These are phyloP conservation scores for Eucidaris tribuloides DNA, from an alignment of 35 echinoderm and acorn worm species.

Conservation along the genomic window DNA sequence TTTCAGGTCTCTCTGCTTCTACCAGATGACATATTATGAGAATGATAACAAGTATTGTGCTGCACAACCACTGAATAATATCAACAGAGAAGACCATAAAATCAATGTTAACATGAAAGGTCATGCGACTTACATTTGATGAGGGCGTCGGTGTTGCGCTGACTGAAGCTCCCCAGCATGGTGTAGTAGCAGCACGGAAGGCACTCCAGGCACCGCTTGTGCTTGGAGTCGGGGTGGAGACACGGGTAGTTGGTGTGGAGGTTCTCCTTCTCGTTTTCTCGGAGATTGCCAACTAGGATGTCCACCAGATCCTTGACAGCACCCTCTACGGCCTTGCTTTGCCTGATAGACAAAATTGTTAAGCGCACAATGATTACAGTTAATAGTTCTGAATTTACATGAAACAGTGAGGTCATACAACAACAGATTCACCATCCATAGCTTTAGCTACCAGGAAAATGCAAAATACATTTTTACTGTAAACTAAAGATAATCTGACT, in stretches of 20 bases:
- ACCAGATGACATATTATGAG: not conserved
- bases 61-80: not conserved
- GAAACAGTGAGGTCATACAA: too few relatives aligned
- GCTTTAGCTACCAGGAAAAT: too few relatives aligned
- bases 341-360: too few relatives aligned
- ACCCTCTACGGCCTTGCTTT: slow-evolving; percentile 92
- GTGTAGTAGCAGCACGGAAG: slow-evolving; percentile 88
- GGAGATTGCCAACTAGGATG: slow-evolving; percentile 67
- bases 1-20: too few relatives aligned
- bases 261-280: slow-evolving; percentile 60
- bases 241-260: slow-evolving; percentile 85
- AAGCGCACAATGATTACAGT: too few relatives aligned
- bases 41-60: not conserved
- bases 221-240: slow-evolving; percentile 89
- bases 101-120: not conserved
- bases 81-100: not conserved
- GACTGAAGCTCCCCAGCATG: slow-evolving; percentile 93
- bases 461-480: too few relatives aligned
- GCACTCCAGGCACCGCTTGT: slow-evolving; percentile 96
- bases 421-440: too few relatives aligned
- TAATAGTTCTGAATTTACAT: too few relatives aligned
- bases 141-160: slow-evolving; percentile 94
- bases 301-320: slow-evolving; percentile 83
- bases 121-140: slow-evolving; percentile 87
- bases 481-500: too few relatives aligned